phyloP scores from a whole-genome alignment of 2,113 vertebrate species.

The Paramisgurnus dabryanus region DNA sequence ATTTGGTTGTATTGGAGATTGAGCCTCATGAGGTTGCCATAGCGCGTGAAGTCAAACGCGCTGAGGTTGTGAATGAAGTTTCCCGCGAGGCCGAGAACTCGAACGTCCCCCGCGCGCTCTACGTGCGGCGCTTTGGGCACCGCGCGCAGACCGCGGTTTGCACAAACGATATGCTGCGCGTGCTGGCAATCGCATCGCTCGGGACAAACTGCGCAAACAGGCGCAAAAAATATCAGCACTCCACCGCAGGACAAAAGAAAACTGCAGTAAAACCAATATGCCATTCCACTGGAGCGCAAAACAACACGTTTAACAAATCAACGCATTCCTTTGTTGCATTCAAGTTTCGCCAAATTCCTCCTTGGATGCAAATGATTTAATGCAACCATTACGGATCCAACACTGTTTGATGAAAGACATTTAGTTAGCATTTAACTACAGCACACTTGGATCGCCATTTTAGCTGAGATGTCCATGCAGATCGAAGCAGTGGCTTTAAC shows the following conservation, averaged over 20 bases:
- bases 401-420: background rate
- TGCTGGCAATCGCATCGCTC: constrained; percentile 91
- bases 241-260: constrained; percentile 65
- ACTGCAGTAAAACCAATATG: constrained; percentile 62
- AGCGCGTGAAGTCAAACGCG: constrained; percentile 81
- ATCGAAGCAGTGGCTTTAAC: constrained; percentile 43
- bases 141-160: constrained; percentile 86
- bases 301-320: background rate
- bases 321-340: constrained; percentile 53
- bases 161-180: constrained; percentile 87
- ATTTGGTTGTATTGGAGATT: constrained; percentile 94
- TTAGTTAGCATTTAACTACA: background rate
- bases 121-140: constrained; percentile 77
- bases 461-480: background rate
- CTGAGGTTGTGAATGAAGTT: constrained; percentile 92
- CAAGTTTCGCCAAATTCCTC: background rate
- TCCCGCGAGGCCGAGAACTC: constrained; percentile 89
- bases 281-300: constrained; percentile 66
- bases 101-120: constrained; percentile 74
- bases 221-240: constrained; percentile 59
- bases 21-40: constrained; percentile 81
- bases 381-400: background rate
- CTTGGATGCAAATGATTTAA: background rate
- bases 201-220: constrained; percentile 77
- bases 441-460: background rate